A percentile compares a stretch with the other conserved stretches of the same genome.
Evolutionary conservation across 2,113 vertebrate species (phyloP).

Genomic region (Dasyurus viverrinus): DNA sequence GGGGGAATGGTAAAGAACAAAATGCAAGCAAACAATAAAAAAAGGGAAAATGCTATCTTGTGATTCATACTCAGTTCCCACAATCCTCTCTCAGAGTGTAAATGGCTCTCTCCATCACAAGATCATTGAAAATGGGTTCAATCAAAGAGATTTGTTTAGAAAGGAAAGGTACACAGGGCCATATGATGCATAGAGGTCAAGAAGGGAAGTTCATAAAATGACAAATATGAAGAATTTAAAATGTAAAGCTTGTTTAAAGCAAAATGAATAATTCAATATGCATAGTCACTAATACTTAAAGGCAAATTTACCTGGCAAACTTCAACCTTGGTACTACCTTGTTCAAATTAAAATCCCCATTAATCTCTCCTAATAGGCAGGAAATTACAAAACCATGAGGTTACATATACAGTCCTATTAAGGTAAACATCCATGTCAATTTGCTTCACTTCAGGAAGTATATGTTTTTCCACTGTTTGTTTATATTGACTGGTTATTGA

Average conservation of each 20-base stretch:
- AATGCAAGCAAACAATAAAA: no score
- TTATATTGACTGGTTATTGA: background rate
- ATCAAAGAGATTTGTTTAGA: background rate
- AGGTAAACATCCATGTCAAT: background rate
- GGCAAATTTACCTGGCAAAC: background rate
- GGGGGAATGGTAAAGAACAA: no score
- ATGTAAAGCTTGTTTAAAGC: background rate
- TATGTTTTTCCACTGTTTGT: background rate
- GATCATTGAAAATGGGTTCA: no score
- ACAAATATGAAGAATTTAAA: background rate
- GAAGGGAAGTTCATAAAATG: background rate
- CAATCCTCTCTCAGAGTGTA: no score
- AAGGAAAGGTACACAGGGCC: background rate
- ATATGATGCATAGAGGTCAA: background rate
- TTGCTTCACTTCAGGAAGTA: background rate
- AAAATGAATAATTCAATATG: background rate
- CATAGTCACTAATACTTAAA: background rate
- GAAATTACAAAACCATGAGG: background rate
- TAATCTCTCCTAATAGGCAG: background rate
- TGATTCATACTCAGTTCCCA: no score
- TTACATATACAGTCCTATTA: background rate
- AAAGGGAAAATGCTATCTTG: no score
- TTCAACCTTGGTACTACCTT: background rate
- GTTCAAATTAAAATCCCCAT: background rate
- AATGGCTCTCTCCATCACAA: no score